A percentile compares a stretch with the other conserved stretches of the same genome.
phyloP scores from a whole-genome alignment of 92 coral and sea anemone species.

The Porites evermanni region DNA sequence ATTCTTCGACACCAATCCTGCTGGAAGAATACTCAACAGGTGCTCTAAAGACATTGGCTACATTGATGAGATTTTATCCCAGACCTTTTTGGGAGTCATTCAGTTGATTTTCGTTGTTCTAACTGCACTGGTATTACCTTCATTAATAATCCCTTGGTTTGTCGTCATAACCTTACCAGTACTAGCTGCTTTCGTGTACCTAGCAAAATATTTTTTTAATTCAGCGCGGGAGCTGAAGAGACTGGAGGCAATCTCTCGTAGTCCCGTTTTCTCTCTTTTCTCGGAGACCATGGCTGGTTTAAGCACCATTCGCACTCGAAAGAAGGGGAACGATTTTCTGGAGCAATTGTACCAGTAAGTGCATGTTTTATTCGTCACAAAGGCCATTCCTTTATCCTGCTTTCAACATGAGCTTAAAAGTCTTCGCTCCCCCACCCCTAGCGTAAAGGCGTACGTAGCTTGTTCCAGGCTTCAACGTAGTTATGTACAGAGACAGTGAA shows the following conservation, averaged over 20 bases:
- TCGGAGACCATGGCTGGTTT: slow-evolving; percentile 58
- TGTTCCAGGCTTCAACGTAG: too few species aligned
- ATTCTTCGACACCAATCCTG: slow-evolving; percentile 60
- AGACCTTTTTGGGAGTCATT: slow-evolving; percentile 2
- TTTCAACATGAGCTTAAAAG: too few species aligned
- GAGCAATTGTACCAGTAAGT: slow-evolving; percentile 35
- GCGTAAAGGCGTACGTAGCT: too few species aligned
- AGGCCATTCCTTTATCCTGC: too few species aligned
- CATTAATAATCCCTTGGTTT: slow-evolving; percentile 21
- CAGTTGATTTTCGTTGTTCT: not conserved
- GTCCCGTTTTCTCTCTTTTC: slow-evolving; percentile 65
- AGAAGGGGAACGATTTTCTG: slow-evolving; percentile 7
- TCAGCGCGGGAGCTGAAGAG: slow-evolving; percentile 71
- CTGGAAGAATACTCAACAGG: slow-evolving; percentile 58
- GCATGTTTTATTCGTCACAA: not conserved
- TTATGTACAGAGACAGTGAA: too few species aligned
- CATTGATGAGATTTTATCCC: slow-evolving; percentile 43
- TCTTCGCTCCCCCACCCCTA: too few species aligned
- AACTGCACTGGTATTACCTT: slow-evolving; percentile 6
- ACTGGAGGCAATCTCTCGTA: slow-evolving; percentile 57
- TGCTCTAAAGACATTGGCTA: slow-evolving; percentile 58
- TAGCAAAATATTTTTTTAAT: slow-evolving; percentile 60
- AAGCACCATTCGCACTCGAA: slow-evolving; percentile 52
- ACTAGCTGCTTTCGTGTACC: not conserved
- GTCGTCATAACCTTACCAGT: not conserved